phyloP scores from a whole-genome alignment of 1,140 invertebrate genomes.

The Listronotus oregonensis region DNA sequence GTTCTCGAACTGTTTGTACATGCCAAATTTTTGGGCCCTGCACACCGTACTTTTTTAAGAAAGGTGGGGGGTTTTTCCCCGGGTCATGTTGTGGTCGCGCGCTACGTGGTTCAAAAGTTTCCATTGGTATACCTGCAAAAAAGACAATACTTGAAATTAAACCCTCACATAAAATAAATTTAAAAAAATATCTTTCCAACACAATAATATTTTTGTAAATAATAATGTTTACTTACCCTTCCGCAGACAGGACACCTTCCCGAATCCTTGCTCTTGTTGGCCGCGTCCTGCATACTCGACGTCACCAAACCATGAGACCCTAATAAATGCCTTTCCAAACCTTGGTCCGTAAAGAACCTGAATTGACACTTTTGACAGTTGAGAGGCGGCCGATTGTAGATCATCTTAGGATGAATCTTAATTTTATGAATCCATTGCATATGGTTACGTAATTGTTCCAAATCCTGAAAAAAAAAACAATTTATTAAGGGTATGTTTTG shows the following conservation, averaged over 20 bases:
- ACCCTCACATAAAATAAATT: no score
- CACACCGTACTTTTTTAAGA: conserved; percentile 95
- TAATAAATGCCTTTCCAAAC: conserved; percentile 87
- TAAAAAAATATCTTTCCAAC: no score
- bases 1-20: conserved; percentile 94
- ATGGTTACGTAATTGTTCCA: no score
- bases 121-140: conserved; percentile 88
- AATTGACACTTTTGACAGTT: conserved; percentile 97
- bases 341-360: conserved; percentile 74
- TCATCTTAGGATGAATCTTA: conserved; percentile 96
- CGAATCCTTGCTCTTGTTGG: conserved; percentile 90
- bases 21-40: conserved; percentile 90
- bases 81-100: conserved; percentile 85
- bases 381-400: conserved; percentile 88
- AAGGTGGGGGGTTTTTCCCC: conserved; percentile 89
- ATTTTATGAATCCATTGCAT: conserved; percentile 98
- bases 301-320: conserved; percentile 92
- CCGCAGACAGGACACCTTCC: conserved; percentile 92
- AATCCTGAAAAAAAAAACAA: no score
- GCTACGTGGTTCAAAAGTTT: conserved; percentile 89
- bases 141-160: no score
- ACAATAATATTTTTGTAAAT: no score
- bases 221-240: conserved; percentile 65
- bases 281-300: conserved; percentile 90
- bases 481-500: no score